Conservation (phyloP, 2,888 invertebrate genomes). For the Chrysolina haemoptera region DNA sequence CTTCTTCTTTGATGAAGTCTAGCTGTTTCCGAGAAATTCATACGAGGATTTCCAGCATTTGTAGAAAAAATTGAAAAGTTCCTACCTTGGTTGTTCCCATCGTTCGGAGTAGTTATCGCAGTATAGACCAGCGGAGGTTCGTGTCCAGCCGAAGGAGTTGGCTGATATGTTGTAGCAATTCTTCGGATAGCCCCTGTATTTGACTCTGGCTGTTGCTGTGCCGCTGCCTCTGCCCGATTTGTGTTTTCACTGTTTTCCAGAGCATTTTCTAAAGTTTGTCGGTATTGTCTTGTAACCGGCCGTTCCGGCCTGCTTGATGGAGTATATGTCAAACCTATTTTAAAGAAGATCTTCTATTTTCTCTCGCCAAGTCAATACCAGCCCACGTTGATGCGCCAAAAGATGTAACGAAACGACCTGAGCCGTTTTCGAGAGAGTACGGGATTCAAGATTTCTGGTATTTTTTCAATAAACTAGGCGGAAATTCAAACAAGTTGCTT, state of each 20-base stretch:
- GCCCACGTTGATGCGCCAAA: slow-evolving; percentile 5
- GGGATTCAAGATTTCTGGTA: background rate
- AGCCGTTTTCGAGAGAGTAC: background rate
- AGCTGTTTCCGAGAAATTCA: background rate
- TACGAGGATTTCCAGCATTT: background rate
- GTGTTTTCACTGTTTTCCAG: background rate
- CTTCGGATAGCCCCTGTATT: slow-evolving; percentile 3
- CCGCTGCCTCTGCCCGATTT: background rate
- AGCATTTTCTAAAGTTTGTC: slow-evolving; percentile 5
- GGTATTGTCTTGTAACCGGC: slow-evolving; percentile 9
- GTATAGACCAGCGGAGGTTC: background rate
- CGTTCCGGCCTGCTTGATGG: background rate
- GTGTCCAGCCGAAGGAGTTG: background rate
- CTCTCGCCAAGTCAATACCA: slow-evolving; percentile 11
- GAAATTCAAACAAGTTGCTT: background rate
- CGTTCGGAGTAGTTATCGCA: background rate
- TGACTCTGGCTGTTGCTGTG: background rate
- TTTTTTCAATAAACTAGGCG: slow-evolving; percentile 1
- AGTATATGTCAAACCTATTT: background rate
- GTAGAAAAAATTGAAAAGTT: background rate
- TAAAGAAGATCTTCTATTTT: background rate
- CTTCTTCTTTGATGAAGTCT: background rate
- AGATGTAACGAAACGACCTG: slow-evolving; percentile 4
- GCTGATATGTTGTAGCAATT: background rate
- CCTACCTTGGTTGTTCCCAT: background rate